Percentiles rank a stretch among this genome's conserved stretches.
phyloP scores from a whole-genome alignment of 2,888 invertebrate genomes.

The Acleris sparsana region DNA sequence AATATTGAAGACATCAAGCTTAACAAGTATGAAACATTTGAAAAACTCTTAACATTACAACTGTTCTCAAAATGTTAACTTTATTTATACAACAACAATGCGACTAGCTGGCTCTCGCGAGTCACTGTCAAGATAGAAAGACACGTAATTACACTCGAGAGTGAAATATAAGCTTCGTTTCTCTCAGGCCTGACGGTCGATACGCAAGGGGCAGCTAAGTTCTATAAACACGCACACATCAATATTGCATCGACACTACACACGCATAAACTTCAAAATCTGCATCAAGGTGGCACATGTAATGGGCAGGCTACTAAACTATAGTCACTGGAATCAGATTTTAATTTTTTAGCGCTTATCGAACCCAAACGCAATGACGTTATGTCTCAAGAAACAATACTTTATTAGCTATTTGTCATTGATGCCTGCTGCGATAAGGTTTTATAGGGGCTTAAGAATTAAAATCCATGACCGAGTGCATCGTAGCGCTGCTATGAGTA shows the following conservation, averaged over 20 bases:
- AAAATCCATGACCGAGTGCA: no score
- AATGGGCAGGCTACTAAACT: slow-evolving; percentile 22
- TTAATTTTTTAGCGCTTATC: no score
- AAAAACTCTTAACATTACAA: slow-evolving; percentile 43
- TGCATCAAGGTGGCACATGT: slow-evolving; percentile 43
- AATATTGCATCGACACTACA: slow-evolving; percentile 23
- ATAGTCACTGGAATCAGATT: background rate
- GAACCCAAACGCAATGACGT: no score
- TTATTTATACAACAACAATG: slow-evolving; percentile 36
- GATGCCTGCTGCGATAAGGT: no score
- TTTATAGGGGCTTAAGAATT: no score
- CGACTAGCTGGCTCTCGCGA: slow-evolving; percentile 5
- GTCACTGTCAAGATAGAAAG: background rate
- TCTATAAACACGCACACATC: slow-evolving; percentile 15
- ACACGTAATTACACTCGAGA: no score
- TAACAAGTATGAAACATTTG: slow-evolving; percentile 42
- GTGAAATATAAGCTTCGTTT: no score
- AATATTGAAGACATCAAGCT: slow-evolving; percentile 41
- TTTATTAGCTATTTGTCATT: no score
- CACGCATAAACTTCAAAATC: slow-evolving; percentile 9
- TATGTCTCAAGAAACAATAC: no score
- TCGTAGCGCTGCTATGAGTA: no score
- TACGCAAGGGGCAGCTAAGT: background rate
- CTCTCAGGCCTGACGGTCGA: no score
- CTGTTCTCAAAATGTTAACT: slow-evolving; percentile 44